Conservation (phyloP, 2,888 invertebrate genomes). For the Harpalus rufipes region DNA sequence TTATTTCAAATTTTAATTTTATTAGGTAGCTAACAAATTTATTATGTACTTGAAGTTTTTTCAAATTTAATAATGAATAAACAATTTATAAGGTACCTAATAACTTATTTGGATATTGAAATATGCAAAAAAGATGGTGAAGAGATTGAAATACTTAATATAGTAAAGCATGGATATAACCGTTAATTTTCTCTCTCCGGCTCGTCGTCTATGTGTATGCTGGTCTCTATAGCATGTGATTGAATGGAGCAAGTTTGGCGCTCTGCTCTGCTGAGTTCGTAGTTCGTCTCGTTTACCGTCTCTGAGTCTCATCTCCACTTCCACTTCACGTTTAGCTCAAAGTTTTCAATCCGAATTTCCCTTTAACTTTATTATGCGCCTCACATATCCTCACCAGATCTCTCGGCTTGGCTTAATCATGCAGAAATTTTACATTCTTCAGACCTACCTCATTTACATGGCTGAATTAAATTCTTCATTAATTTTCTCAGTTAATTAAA, state of each 20-base stretch:
- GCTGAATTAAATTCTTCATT: constrained; percentile 38
- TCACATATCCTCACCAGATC: constrained; percentile 37
- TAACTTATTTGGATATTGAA: no score
- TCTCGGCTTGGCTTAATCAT: constrained; percentile 12
- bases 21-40: no score
- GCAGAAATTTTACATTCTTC: constrained; percentile 40
- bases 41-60: no score
- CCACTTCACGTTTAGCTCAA: constrained; percentile 39
- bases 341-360: constrained; percentile 53
- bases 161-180: not conserved
- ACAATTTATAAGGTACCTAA: no score
- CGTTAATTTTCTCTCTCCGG: not conserved
- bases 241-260: constrained; percentile 45
- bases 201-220: not conserved
- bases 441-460: constrained; percentile 31
- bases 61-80: no score
- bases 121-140: no score
- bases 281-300: constrained; percentile 27
- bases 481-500: constrained; percentile 49
- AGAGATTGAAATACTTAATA: no score
- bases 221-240: constrained; percentile 38
- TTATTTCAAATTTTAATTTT: no score
- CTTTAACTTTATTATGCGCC: constrained; percentile 44
- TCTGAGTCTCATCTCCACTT: constrained; percentile 2
- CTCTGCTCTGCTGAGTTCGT: constrained; percentile 37